Evolutionary conservation across 2,888 invertebrate species (phyloP), one percentile per base, ranked within the genome.

Genomic region (Coelogynopora nodosa): DNA sequence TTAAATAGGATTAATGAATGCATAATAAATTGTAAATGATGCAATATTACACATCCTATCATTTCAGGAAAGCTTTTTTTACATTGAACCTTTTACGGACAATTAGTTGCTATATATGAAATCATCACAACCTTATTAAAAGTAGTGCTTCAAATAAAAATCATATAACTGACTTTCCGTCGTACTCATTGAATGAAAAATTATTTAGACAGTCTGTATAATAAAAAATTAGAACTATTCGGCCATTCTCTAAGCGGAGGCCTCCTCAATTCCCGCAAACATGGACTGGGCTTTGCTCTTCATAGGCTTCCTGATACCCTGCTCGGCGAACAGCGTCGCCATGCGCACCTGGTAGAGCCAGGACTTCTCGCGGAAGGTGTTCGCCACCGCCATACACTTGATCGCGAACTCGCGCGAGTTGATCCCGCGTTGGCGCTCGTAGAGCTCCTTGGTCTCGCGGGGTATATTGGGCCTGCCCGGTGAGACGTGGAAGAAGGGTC

Each of bases 301-400:
- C n/a, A 67, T 87, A 30, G 87, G 85, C 84, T 88, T 89, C 83
- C 87, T 90, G 29, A 91, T 89, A 0, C 90, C 90, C 31, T 89
- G 89, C 23, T 90, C 88, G 67, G 90, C 90, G 29, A 92, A 88
- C 31, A 88, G 88, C 89, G 91, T 90, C 0, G 92, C 92, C 89
- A 91, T 90, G 1, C 90, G 88, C 2, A 92, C 90, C 85, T 90
- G 90, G 83, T 89, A 89, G 30, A 92, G 88, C 91, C 91, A 92
- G 0, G 91, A 90, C 88, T 91, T 91, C 84, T 91, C 91, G 82
- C 90, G 90, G 88, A 91, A 91, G 13, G 89, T 89, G 88, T 90
- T 90, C 5, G 91, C 91, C n/a, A 91, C 90, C 1, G 90, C 89
- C 86, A 92, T 88, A n/a, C 91, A 90, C 87, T 90, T 89, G 26